Conservation (phyloP, 2,113 vertebrate genomes). For the Mungos mungo region DNA sequence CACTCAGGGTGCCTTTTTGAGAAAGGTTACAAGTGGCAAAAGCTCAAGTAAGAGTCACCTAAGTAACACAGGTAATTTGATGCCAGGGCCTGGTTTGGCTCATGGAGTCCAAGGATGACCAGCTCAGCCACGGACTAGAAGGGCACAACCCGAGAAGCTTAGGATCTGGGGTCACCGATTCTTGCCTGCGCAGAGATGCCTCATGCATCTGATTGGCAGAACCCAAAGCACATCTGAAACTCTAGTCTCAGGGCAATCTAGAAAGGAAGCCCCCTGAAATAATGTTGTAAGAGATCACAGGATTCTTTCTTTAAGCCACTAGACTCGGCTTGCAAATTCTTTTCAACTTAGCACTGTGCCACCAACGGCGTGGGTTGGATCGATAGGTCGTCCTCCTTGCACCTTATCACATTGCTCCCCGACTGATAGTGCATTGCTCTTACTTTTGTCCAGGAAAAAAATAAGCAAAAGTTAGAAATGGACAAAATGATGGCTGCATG, state of each 20-base stretch:
- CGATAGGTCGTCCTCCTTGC: neutral
- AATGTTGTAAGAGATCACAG: neutral
- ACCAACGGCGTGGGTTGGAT: neutral
- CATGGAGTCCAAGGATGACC: neutral
- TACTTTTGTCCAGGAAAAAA: conserved; percentile 13
- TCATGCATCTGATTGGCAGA: neutral
- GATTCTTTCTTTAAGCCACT: neutral
- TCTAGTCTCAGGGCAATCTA: neutral
- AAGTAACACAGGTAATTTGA: neutral
- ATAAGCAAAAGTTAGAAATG: neutral
- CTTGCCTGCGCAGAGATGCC: neutral
- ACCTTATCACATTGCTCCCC: neutral
- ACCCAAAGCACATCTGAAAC: neutral
- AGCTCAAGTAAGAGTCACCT: neutral
- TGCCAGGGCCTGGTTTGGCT: neutral
- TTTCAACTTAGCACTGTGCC: neutral
- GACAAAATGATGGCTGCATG: neutral
- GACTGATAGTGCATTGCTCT: neutral
- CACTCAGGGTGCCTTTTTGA: neutral
- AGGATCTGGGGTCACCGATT: neutral
- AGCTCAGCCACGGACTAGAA: neutral
- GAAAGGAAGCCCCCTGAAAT: neutral
- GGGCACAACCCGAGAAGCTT: neutral
- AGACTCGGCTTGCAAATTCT: neutral
- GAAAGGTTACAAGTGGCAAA: neutral